Evolutionary conservation across 2,797 vertebrate genomes (phyloP), one percentile per base, ranked within the genome.

Genomic region (Neoniphon sammara): DNA sequence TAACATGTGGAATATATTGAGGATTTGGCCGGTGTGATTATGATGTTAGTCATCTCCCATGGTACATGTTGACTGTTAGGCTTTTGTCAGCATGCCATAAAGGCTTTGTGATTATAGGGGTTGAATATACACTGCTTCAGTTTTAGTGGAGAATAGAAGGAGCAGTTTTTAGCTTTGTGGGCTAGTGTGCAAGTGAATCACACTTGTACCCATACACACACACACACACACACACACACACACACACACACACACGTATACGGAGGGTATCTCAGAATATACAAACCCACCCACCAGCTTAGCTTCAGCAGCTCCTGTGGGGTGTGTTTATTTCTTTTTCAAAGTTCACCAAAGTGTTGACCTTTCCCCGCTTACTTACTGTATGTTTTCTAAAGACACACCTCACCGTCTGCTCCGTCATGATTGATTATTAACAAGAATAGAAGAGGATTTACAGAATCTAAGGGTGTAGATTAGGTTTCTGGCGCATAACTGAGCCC

Each of bases 1-100:
- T 91, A 82, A 73, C 89, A 93, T 86, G 73, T 92, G 89, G 87
- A 84, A 80, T 55, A 71, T 27, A 83, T 84, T 88, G 70, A 84
- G 83, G 80, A 84, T 86, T 88, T 88, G 80, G 85, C 57, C 54
- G 8, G 61, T 59, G 88, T 87, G 65, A 64, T 83, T 87, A 20
- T 66, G 78, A 74, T 30, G 1, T 90, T 85, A 91, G 87, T 91
- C 88, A 90, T 88, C 88, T 89, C 85, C 88, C 83, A 73, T 34
- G 55, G 9, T 79, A 7, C 77, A 53, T 49, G 66, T 66, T 64
- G 61, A 46, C 36, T 23, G 8, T 68, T 46, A 23, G 66, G 57
- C 23, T 10, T 46, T 57, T 36, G 39, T 46, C n/a, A 21, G 52
- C 62, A 25, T 8, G 18, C 44, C 58, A 31, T 49, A 75, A 52